Percentiles rank a stretch among this genome's conserved stretches.
These are phyloP conservation scores for Iguana delicatissima DNA, from an alignment of 2,797 vertebrate species.

Conservation along the genomic window DNA sequence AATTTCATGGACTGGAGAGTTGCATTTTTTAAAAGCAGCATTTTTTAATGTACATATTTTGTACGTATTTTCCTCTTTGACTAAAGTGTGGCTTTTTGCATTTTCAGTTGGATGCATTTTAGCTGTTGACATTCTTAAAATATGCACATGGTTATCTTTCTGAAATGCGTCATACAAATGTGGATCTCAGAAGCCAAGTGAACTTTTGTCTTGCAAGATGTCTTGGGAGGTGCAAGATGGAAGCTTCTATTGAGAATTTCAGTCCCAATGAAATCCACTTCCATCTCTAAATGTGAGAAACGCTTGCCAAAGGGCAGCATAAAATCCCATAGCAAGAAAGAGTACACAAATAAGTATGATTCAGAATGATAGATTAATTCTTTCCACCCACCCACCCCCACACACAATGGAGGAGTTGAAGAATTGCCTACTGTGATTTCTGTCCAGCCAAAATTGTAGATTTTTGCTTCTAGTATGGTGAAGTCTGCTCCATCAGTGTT, in stretches of 20 bases:
- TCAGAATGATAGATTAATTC: not conserved
- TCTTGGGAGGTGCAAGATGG: not conserved
- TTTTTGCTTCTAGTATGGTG: not conserved
- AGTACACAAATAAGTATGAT: no score
- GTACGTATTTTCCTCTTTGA: not conserved
- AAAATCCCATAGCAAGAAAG: not conserved
- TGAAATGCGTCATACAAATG: not conserved
- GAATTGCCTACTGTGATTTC: not conserved
- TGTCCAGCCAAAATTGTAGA: not conserved
- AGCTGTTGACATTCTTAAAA: not conserved
- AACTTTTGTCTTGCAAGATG: not conserved
- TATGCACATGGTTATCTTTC: not conserved
- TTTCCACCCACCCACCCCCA: no score
- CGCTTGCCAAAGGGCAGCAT: not conserved
- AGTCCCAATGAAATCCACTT: not conserved
- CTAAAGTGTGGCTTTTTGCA: not conserved
- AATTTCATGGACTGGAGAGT: no score
- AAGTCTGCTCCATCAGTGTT: no score
- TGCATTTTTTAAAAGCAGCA: not conserved
- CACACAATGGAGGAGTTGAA: constrained; percentile 64
- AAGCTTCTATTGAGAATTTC: not conserved
- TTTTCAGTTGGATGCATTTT: not conserved
- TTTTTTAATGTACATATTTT: not conserved
- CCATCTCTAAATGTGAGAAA: no score
- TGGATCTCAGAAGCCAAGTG: not conserved